phyloP scores from a whole-genome alignment of 2,888 invertebrate species.

The Timema podura region DNA sequence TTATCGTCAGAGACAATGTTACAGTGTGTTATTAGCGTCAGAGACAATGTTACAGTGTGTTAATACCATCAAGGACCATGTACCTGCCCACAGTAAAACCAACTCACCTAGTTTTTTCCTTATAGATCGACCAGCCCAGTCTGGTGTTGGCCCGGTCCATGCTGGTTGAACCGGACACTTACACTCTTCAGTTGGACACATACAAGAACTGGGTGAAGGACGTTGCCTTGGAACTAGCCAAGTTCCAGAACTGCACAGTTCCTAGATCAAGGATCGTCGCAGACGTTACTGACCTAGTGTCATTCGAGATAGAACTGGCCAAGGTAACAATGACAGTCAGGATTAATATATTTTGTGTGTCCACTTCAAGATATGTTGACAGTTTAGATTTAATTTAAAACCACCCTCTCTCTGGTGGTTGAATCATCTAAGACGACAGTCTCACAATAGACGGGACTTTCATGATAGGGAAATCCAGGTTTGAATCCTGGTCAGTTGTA shows the following conservation, averaged over 20 bases:
- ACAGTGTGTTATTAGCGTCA: no score
- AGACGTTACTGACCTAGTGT: conserved; percentile 45
- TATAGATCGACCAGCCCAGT: conserved; percentile 40
- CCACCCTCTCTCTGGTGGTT: no score
- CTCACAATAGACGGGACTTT: no score
- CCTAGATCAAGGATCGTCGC: conserved; percentile 29
- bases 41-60: no score
- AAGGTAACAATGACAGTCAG: conserved; percentile 46
- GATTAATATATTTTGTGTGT: no score
- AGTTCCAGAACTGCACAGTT: conserved; percentile 31
- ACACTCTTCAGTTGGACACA: conserved; percentile 36
- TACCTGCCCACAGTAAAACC: not conserved
- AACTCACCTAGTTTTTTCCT: not conserved
- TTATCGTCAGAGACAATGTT: no score
- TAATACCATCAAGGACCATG: not conserved
- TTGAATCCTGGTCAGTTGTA: no score
- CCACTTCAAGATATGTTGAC: no score
- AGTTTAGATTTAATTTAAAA: no score
- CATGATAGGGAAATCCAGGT: no score
- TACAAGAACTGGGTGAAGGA: conserved; percentile 36
- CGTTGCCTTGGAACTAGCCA: conserved; percentile 34
- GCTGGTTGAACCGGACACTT: conserved; percentile 36
- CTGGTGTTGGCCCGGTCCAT: conserved; percentile 39
- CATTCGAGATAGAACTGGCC: conserved; percentile 50
- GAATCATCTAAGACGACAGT: no score